These are phyloP conservation scores for Drosophila lacicola DNA, from an alignment of 2,888 invertebrate genomes.

Conservation along the genomic window DNA sequence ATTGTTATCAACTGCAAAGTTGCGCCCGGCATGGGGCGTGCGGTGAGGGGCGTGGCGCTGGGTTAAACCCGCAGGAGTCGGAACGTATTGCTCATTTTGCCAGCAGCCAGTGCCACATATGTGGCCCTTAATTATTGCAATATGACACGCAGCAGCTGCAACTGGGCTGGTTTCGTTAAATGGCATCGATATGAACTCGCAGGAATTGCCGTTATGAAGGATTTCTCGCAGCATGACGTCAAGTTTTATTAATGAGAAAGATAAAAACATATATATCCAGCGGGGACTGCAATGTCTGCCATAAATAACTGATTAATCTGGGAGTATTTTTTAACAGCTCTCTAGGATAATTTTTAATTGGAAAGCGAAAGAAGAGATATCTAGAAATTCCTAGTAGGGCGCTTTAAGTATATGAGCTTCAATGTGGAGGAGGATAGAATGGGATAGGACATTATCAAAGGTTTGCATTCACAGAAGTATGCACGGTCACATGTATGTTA, in stretches of 20 bases:
- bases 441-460: no score
- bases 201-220: conserved; percentile 47
- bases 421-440: no score
- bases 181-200: conserved; percentile 52
- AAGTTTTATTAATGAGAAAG: conserved; percentile 26
- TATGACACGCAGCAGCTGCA: conserved; percentile 57
- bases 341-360: conserved; percentile 11
- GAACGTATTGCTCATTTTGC: conserved; percentile 62
- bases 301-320: conserved; percentile 50
- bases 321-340: conserved; percentile 26
- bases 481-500: no score
- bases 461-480: no score
- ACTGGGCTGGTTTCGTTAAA: conserved; percentile 32
- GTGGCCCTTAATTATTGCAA: conserved; percentile 74
- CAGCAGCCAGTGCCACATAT: conserved; percentile 48
- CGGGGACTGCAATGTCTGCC: conserved; percentile 1
- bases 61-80: conserved; percentile 17
- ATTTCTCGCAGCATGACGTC: conserved; percentile 17
- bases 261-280: not conserved
- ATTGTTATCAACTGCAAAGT: conserved; percentile 76
- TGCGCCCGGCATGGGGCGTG: not conserved
- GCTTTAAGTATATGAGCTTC: not conserved
- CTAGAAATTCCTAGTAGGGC: no score
- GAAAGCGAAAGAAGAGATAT: not conserved
- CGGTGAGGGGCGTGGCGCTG: not conserved